Base-by-base conservation (phyloP, 2,888 invertebrate species). In the Drosophila bunnanda region DNA sequence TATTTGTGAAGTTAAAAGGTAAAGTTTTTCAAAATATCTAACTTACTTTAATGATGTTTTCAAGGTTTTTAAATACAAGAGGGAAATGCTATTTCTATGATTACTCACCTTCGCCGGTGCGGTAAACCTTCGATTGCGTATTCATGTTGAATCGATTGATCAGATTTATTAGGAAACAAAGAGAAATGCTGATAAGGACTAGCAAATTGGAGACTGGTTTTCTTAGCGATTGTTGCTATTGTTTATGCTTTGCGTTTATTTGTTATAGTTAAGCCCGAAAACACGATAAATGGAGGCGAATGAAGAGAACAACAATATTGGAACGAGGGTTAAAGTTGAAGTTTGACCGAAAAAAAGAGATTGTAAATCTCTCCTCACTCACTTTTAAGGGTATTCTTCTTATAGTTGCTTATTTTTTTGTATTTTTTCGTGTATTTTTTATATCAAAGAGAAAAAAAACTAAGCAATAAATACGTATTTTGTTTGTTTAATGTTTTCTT, bases 91-190 rank as follows among this genome's bases (percentile, higher is more conserved):
- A 30, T 34, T 36, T 20, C 10, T 4, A 10, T 2, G 9, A 56
- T 4, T 20, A 77, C 86, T 82, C 87, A 92, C 92, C 92, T 90
- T 92, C 92, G 61, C 92, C 90, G 50, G 91, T 88, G 75, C 92
- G 92, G 84, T 90, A 92, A 78, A 89, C 91, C 76, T 92, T 92
- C 66, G 92, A 90, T 83, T 92, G 92, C 64, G 92, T 90, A 81
- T 92, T 92, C 92, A 92, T 92, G 66, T 78, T 92, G 87, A 59
- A 69, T 69, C 36, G 50, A 56, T 71, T 65, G 56, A 53, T 66
- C 36, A 55, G 67, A 34, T 66, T 25, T 56, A 57, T 65, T 41
- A 56, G 32, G 34, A 38, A 74, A 54, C 55, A 44, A 61, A 46
- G 54, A 72, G 75, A 88, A 89, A 84, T 89, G 88, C 88, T 88